These are phyloP conservation scores for Rhopalosiphum maidis DNA, from an alignment of 1,140 invertebrate genomes.

Conservation along the genomic window DNA sequence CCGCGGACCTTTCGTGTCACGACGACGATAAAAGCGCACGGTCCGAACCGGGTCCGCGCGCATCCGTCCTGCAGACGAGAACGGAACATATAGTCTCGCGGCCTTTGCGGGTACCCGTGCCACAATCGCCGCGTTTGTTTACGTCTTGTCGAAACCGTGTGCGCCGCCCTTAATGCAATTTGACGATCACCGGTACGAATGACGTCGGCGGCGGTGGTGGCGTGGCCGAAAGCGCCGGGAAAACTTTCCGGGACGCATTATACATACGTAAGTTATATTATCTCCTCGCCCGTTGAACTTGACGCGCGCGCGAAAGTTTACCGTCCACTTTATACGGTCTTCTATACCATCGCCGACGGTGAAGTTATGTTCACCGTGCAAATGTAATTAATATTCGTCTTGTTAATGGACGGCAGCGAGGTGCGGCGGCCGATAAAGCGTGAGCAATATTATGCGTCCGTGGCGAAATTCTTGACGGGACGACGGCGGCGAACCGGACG, in stretches of 20 bases:
- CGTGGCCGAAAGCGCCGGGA: background rate
- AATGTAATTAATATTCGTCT: constrained; percentile 35
- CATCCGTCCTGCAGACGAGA: background rate
- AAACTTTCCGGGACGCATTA: background rate
- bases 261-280: background rate
- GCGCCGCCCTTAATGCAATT: background rate
- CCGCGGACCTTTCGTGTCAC: no score
- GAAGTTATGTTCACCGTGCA: background rate
- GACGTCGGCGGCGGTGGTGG: background rate
- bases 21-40: background rate
- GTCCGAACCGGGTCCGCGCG: background rate
- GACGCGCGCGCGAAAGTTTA: background rate
- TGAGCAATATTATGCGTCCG: background rate
- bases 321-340: constrained; percentile 1
- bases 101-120: background rate
- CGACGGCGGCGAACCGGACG: background rate
- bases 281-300: background rate
- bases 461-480: background rate
- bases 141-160: background rate
- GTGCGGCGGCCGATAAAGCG: background rate
- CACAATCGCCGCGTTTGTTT: background rate
- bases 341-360: background rate
- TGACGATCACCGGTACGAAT: background rate
- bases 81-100: background rate
- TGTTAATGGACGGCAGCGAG: background rate